These are phyloP conservation scores for Cosmia trapezina DNA, from an alignment of 2,888 invertebrate species.

Conservation along the genomic window DNA sequence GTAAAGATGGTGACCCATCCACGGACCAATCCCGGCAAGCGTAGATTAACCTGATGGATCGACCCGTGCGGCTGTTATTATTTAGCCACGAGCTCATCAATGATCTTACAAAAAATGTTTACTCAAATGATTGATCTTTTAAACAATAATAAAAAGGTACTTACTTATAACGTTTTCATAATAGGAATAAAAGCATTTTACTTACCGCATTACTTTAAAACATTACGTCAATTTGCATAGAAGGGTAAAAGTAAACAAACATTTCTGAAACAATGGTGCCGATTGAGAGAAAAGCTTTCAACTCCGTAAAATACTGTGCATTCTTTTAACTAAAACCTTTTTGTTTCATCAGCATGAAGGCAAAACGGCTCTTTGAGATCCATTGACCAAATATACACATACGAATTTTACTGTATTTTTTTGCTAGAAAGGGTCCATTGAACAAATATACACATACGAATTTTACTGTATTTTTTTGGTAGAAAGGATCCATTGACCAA, in stretches of 20 bases:
- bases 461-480: too few species aligned
- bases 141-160: neutral
- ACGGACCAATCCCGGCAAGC: too few species aligned
- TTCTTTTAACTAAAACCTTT: conserved; percentile 43
- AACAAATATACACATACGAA: too few species aligned
- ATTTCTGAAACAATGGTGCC: conserved; percentile 33
- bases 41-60: too few species aligned
- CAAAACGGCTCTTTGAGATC: conserved; percentile 28
- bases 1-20: too few species aligned
- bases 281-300: conserved; percentile 81
- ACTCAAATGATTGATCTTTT: neutral
- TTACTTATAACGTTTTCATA: conserved; percentile 8
- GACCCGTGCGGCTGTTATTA: too few species aligned
- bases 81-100: too few species aligned
- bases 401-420: neutral
- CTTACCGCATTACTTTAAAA: conserved; percentile 22
- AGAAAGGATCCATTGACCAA: neutral
- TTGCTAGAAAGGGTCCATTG: neutral
- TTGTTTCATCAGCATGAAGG: conserved; percentile 44
- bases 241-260: conserved; percentile 52
- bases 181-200: conserved; percentile 23
- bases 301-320: conserved; percentile 41
- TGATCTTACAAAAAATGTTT: neutral
- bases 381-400: conserved; percentile 7
- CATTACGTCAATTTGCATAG: conserved; percentile 48